A percentile compares a stretch with the other conserved stretches of the same genome.
These are phyloP conservation scores for Elgaria multicarinata DNA, from an alignment of 2,113 vertebrate species.

Conservation along the genomic window DNA sequence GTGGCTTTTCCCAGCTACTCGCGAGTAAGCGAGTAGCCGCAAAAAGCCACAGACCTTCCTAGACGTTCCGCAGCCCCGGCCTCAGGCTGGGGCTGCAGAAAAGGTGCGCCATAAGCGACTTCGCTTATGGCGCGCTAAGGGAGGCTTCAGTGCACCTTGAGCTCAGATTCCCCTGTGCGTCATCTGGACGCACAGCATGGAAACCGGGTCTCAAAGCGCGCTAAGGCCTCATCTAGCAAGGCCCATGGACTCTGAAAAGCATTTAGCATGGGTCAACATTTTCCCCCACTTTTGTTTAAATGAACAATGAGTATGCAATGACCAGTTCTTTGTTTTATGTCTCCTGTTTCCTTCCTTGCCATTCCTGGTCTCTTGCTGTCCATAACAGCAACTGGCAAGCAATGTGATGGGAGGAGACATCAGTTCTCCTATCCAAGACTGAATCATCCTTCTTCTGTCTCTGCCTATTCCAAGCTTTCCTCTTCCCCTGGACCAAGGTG, in stretches of 20 bases:
- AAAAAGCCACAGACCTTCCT: too few relatives aligned
- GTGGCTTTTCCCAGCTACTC: too few relatives aligned
- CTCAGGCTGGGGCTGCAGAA: too few relatives aligned
- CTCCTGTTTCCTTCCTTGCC: slow-evolving; percentile 3
- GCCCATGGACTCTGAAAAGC: not conserved
- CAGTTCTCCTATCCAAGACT: not conserved
- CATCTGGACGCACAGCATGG: too few relatives aligned
- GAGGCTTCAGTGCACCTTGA: too few relatives aligned
- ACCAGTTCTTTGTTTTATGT: not conserved
- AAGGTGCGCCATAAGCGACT: too few relatives aligned
- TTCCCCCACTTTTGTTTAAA: not conserved
- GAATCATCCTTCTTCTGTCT: not conserved
- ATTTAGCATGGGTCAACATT: not conserved
- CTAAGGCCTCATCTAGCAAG: too few relatives aligned
- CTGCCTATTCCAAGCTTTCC: not conserved
- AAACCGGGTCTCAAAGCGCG: too few relatives aligned
- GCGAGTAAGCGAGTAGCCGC: too few relatives aligned
- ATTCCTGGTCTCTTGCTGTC: not conserved
- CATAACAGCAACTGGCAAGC: not conserved
- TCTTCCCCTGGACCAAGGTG: not conserved
- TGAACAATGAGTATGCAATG: not conserved
- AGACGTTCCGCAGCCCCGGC: too few relatives aligned
- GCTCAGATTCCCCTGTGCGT: too few relatives aligned
- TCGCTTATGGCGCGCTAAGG: too few relatives aligned
- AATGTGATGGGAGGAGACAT: not conserved